Evolutionary conservation across 2,888 invertebrate species (phyloP), one percentile per base, ranked within the genome.

Genomic region (Myopa tessellatipennis): DNA sequence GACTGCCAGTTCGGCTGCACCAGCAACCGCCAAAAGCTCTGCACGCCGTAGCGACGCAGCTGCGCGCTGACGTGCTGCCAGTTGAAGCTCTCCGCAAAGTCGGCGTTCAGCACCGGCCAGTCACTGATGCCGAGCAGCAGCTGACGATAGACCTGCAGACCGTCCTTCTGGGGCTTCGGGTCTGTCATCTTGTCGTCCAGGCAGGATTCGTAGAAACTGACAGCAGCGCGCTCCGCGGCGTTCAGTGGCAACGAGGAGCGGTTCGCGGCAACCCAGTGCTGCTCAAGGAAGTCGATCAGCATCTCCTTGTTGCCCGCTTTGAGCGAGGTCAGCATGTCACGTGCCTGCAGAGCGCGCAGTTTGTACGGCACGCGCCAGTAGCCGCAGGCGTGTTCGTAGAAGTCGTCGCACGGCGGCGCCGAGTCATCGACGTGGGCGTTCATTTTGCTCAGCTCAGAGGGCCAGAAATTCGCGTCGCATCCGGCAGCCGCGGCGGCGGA

Each of bases 371-470:
- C 82, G 50, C 83, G 82, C 96, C 96, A 97, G 83, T 95, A 95
- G 1, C 96, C 96, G 86, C 94, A 96, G 1, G 96, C 94, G 83
- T 94, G 95, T 83, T 94, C 93, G 86, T 95, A 95, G 86, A 96
- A 96, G 85, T 96, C 95, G 14, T 92, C 90, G 84, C 96, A 96
- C 0, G 96, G 95, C 84, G 94, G 91, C 4, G 91, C 92, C 14
- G 75, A 74, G 0, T 69, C 12, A 60, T 87, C 87, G 74, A 85
- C 76, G 1, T 82, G 79, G n/a, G 81, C 79, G 4, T 81, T 78
- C 10, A 81, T 76, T 50, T 78, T 77, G 5, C 68, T 63, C 72
- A 81, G 76, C 8, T 78, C 60, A 14, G 34, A 52, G 0, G 81
- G 58, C 82, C 82, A 81, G 8, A 78, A 76, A 60, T 76, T 67